phyloP scores from a whole-genome alignment of 2,888 invertebrate genomes.

The Tetheella fluctuosa region DNA sequence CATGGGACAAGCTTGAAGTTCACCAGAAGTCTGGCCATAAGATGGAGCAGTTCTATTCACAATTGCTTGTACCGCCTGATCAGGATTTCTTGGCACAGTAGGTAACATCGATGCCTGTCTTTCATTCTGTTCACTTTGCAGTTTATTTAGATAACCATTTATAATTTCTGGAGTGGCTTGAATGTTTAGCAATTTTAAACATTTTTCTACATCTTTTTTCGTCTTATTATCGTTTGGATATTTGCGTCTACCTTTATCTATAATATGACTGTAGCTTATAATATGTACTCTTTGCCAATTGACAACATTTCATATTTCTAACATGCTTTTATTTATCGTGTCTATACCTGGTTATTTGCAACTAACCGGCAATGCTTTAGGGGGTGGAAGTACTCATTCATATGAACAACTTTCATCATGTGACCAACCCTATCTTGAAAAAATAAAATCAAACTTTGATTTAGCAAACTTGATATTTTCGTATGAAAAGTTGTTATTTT shows the following conservation, averaged over 20 bases:
- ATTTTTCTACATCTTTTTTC: not conserved
- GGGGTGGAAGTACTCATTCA: no score
- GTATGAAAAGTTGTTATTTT: no score
- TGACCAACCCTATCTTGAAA: no score
- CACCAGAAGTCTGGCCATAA: no score
- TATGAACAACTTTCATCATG: no score
- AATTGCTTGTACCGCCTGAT: not conserved
- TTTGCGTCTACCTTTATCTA: slow-evolving; percentile 50
- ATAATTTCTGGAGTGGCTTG: not conserved
- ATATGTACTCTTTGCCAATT: not conserved
- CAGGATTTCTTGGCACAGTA: not conserved
- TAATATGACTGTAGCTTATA: slow-evolving; percentile 20
- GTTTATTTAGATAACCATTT: not conserved
- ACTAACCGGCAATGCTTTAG: no score
- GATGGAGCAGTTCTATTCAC: not conserved
- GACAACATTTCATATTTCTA: no score
- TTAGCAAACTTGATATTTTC: no score
- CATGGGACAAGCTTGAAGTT: no score
- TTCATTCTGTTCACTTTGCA: not conserved
- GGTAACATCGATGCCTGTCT: not conserved
- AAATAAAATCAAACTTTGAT: no score
- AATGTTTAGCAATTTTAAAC: not conserved
- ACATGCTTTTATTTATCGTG: no score
- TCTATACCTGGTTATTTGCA: no score
- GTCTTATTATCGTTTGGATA: slow-evolving; percentile 2